Evolutionary conservation across 1,140 invertebrate genomes (phyloP), one percentile per base, ranked within the genome.

Genomic region (Pogonognathellus flavescens): DNA sequence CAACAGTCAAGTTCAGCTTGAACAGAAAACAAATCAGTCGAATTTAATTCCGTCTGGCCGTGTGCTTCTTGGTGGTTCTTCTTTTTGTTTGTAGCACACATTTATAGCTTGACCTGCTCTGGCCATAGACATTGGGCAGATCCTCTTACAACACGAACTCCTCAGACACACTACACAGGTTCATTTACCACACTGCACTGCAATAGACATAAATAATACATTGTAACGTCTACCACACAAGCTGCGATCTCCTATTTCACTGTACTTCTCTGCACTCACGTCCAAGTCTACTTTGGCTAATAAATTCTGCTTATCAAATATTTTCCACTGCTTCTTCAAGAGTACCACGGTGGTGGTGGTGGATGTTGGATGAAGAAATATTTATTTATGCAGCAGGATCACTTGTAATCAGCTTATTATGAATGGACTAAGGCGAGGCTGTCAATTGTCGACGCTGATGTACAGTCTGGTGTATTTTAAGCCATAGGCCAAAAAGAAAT

Each of bases 391-490:
- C 70, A 76, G 70, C 41, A 50, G 41, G 70, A 49, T 76, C 31
- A 14, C 41, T 76, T 76, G 70, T 76, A 76, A 76, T 76, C 25
- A 76, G 25, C 41, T 76, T 76, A 76, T 76, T 76, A 76, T 76
- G 70, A 76, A 76, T 76, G 70, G 70, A 76, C 70, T 76, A 76
- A 76, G 70, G 70, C 70, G 70, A 76, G 70, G 70, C 70, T 76
- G 70, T 76, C 70, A 76, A 76, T 50, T 76, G 70, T 76, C 70
- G 70, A 76, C 70, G 70, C 70, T 49, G 66, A 70, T 70, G 70
- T 76, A 76, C 5, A 76, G 14, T 76, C 70, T 76, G n/a, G 70
- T 76, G 41, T 76, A 50, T 76, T 76, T 50, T 76, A 14, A 76
- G 70, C 70, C 70, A 76, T 31, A 49, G 41, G 70, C 70, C 31